phyloP scores from a whole-genome alignment of 1,140 invertebrate species.

The Zaprionus camerounensis region DNA sequence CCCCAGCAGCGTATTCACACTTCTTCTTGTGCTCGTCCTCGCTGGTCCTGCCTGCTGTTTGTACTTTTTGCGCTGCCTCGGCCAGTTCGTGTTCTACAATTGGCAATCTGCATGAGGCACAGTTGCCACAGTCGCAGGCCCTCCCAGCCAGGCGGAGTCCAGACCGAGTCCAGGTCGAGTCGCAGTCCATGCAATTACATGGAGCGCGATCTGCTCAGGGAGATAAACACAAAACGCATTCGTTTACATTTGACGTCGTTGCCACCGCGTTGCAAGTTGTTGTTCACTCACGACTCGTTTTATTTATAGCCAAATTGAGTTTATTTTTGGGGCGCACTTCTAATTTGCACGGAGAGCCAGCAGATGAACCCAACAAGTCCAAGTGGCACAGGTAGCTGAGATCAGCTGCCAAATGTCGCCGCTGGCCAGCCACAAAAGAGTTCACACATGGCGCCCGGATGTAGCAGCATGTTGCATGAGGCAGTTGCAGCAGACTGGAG shows the following conservation, averaged over 20 bases:
- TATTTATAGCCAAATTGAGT: conserved; percentile 51
- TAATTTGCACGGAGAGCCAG: conserved; percentile 26
- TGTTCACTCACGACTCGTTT: conserved; percentile 35
- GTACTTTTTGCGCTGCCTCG: conserved; percentile 11
- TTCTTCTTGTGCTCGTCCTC: background rate
- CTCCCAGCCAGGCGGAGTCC: background rate
- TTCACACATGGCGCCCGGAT: conserved; percentile 39
- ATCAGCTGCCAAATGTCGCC: conserved; percentile 48
- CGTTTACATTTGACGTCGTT: conserved; percentile 52
- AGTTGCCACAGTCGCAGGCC: conserved; percentile 10
- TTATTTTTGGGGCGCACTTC: conserved; percentile 47
- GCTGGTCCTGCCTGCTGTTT: background rate
- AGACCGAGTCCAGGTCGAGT: conserved; percentile 15
- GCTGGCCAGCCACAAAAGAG: conserved; percentile 33
- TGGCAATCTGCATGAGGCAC: conserved; percentile 53
- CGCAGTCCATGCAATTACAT: conserved; percentile 44
- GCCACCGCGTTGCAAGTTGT: conserved; percentile 28
- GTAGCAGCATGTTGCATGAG: background rate
- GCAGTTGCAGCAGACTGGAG: background rate
- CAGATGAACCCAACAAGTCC: background rate
- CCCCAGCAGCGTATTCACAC: background rate
- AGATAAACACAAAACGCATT: conserved; percentile 49
- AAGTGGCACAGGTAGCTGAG: conserved; percentile 12
- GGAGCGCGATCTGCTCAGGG: conserved; percentile 28
- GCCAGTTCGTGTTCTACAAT: conserved; percentile 49